phyloP scores from a whole-genome alignment of 2,888 invertebrate species.

The Eupithecia subfuscata region DNA sequence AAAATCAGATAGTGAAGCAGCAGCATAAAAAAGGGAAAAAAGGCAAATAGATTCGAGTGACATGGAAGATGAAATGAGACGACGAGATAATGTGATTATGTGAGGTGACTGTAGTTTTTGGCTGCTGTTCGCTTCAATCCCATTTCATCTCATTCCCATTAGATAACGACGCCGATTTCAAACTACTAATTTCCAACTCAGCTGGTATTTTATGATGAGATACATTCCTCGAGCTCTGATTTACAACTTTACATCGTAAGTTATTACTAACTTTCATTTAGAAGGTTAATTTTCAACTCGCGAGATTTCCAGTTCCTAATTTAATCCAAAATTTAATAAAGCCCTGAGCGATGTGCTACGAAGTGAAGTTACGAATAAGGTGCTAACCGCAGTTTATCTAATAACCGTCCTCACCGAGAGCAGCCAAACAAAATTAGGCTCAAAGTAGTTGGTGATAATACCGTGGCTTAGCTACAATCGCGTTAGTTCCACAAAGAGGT shows the following conservation, averaged over 20 bases:
- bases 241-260: neutral
- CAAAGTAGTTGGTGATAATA: neutral
- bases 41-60: too few species aligned
- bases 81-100: neutral
- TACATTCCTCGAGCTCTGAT: neutral
- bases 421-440: conserved; percentile 16
- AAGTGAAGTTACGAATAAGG: conserved; percentile 41
- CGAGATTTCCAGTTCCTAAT: conserved; percentile 48
- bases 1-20: too few species aligned
- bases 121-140: neutral
- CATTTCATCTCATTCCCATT: neutral
- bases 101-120: neutral
- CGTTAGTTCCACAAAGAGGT: conserved; percentile 29
- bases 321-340: conserved; percentile 60
- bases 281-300: conserved; percentile 21
- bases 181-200: neutral
- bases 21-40: too few species aligned
- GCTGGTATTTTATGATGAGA: neutral
- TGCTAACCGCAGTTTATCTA: conserved; percentile 35
- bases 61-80: neutral
- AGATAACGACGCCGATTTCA: neutral
- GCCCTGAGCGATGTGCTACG: conserved; percentile 43
- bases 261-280: conserved; percentile 2
- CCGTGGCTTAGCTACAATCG: conserved; percentile 20
- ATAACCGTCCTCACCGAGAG: conserved; percentile 22